These are phyloP conservation scores for Micrasema longulum DNA, from an alignment of 1,140 invertebrate species.

Conservation along the genomic window DNA sequence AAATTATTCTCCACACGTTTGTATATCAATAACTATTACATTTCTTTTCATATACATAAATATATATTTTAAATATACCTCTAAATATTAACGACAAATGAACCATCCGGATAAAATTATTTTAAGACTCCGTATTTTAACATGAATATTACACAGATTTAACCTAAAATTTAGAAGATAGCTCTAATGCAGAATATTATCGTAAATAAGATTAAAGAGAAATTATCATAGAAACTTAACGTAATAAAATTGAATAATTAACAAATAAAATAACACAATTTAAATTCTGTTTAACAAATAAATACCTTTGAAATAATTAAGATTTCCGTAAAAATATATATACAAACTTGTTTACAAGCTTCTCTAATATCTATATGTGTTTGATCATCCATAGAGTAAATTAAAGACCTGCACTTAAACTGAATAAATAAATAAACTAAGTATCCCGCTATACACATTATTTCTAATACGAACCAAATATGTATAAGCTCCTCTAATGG, in stretches of 20 bases:
- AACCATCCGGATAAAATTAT: conserved; percentile 36
- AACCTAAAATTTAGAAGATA: conserved; percentile 33
- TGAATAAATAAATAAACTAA: conserved; percentile 23
- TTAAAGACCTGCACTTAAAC: neutral
- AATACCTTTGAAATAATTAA: conserved; percentile 37
- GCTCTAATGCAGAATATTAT: conserved; percentile 31
- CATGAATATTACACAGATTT: conserved; percentile 36
- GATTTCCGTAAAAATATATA: conserved; percentile 33
- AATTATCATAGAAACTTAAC: conserved; percentile 41
- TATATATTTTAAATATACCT: conserved; percentile 50
- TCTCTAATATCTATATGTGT: conserved; percentile 9
- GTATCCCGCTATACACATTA: conserved; percentile 1
- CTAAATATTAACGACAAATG: conserved; percentile 45
- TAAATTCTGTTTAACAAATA: conserved; percentile 39
- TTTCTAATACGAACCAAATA: conserved; percentile 4
- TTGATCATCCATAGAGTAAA: conserved; percentile 11
- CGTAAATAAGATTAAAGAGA: conserved; percentile 36
- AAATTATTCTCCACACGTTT: conserved; percentile 48
- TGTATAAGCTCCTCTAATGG: neutral
- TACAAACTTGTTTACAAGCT: neutral
- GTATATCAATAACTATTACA: conserved; percentile 48
- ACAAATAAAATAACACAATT: conserved; percentile 39
- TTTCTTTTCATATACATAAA: conserved; percentile 39
- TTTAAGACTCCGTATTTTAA: conserved; percentile 37
- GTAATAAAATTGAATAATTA: conserved; percentile 35